phyloP scores from a whole-genome alignment of 2,797 vertebrate species.

The Tokudaia muenninki region DNA sequence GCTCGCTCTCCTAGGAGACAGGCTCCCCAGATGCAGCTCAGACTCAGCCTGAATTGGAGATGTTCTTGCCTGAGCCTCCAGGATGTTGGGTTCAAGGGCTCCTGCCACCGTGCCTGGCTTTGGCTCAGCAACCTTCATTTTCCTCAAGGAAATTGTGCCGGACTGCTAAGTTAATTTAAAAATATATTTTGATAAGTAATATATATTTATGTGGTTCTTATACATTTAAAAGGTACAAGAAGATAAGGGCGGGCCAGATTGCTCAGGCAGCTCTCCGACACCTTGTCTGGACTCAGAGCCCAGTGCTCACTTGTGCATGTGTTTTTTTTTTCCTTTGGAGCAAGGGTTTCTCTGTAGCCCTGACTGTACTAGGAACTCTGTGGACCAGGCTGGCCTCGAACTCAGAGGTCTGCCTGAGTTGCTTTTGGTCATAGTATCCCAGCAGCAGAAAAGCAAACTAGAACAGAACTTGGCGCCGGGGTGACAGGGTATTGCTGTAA shows the following conservation, averaged over 20 bases:
- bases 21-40: not conserved
- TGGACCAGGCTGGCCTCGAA: not conserved
- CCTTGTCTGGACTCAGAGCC: not conserved
- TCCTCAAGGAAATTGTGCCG: not conserved
- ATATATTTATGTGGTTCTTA: conserved; percentile 28
- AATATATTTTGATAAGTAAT: conserved; percentile 31
- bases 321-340: not conserved
- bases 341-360: not conserved
- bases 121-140: conserved; percentile 3
- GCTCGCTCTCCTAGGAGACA: not conserved
- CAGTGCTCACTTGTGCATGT: not conserved
- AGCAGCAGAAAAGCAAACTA: not conserved
- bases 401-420: not conserved
- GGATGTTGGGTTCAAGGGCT: not conserved
- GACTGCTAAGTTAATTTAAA: not conserved
- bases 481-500: too few species aligned
- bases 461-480: not conserved
- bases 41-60: not conserved
- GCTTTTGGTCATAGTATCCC: not conserved
- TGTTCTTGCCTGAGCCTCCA: not conserved
- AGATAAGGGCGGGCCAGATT: not conserved
- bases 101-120: not conserved
- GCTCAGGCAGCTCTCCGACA: not conserved
- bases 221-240: not conserved
- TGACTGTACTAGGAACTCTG: not conserved